Evolutionary conservation across 2,113 vertebrate species (phyloP).

Genomic region (Trogon melanurus): DNA sequence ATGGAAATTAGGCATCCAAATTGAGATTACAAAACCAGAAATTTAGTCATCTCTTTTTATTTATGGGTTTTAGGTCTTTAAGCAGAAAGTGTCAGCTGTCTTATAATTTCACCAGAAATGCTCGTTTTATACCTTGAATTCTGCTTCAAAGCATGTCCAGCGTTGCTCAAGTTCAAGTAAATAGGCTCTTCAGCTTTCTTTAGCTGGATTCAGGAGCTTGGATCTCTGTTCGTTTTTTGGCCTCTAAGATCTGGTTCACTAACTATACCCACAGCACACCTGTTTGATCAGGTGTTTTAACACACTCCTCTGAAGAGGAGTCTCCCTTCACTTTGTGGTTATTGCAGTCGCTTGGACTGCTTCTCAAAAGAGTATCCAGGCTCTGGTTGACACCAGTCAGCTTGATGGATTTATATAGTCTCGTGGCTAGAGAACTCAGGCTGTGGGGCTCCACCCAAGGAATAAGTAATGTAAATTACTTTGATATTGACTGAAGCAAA

Average conservation of each 20-base stretch:
- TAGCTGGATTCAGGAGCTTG: neutral
- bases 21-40: neutral
- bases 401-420: rapidly evolving
- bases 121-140: neutral
- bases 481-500: neutral
- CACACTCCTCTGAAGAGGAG: neutral
- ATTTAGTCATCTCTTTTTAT: neutral
- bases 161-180: neutral
- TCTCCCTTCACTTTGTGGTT: neutral
- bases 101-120: neutral
- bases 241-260: neutral
- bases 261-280: rapidly evolving
- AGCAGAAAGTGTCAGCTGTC: neutral
- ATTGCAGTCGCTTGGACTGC: neutral
- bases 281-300: neutral
- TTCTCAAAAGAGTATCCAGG: neutral
- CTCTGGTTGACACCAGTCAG: neutral
- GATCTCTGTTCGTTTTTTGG: no score
- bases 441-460: neutral
- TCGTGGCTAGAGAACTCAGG: rapidly evolving
- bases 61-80: neutral
- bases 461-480: neutral
- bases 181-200: neutral
- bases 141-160: neutral
- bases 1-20: neutral